A percentile compares a stretch with the other conserved stretches of the same genome.
Conservation (phyloP, 1,140 invertebrate genomes). For the Leguminivora glycinivorella region DNA sequence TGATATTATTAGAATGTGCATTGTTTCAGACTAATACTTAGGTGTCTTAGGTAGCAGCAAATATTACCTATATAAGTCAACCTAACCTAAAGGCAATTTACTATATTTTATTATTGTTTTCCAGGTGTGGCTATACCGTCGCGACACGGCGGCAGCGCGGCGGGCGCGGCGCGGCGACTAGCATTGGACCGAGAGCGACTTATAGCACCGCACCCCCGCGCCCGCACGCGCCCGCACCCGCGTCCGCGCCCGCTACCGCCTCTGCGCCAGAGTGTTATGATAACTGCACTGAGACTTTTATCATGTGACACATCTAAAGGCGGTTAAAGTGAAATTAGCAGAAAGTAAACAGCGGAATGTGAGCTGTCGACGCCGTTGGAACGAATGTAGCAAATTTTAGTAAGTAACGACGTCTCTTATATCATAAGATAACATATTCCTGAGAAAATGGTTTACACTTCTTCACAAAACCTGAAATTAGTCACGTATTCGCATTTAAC, state of each 20-base stretch:
- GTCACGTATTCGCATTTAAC: neutral
- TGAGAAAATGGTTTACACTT: too few species aligned
- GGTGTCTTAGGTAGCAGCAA: too few species aligned
- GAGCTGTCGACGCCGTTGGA: neutral
- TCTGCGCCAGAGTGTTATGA: neutral
- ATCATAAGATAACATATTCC: too few species aligned
- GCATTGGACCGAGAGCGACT: slow-evolving; percentile 80
- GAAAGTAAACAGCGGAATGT: too few species aligned
- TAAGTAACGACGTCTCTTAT: neutral
- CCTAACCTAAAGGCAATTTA: too few species aligned
- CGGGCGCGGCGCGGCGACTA: slow-evolving; percentile 83
- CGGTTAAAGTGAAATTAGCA: neutral
- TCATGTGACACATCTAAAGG: neutral
- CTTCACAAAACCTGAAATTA: neutral
- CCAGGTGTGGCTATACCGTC: slow-evolving; percentile 83
- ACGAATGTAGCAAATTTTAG: neutral
- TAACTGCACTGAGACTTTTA: neutral
- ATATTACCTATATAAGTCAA: too few species aligned
- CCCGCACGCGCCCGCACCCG: neutral
- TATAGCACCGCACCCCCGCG: slow-evolving; percentile 63
- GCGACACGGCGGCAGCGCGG: slow-evolving; percentile 81
- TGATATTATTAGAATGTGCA: too few species aligned
- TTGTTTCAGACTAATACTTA: too few species aligned
- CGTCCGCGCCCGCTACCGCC: neutral
- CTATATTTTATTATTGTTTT: too few species aligned